phyloP scores from a whole-genome alignment of 2,888 invertebrate species.

The Cryptus viduatorius region DNA sequence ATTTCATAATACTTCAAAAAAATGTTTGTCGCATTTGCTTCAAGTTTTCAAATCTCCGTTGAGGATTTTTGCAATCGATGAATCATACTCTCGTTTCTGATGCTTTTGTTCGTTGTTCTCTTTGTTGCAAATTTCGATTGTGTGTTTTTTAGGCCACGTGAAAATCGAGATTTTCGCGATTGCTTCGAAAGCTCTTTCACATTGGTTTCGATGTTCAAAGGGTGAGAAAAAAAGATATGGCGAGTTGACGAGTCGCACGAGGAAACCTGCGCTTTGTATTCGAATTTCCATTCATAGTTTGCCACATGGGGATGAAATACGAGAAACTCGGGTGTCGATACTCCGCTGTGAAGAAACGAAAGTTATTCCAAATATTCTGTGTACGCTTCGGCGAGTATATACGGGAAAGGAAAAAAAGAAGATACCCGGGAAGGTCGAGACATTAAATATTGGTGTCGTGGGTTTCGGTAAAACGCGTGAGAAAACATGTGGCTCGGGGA shows the following conservation, averaged over 20 bases:
- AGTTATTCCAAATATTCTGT: slow-evolving; percentile 34
- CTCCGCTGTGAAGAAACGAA: slow-evolving; percentile 44
- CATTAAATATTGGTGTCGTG: background rate
- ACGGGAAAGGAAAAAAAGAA: background rate
- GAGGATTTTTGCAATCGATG: background rate
- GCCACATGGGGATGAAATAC: background rate
- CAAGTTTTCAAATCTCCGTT: background rate
- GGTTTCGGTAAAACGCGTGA: slow-evolving; percentile 66
- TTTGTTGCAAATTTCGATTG: background rate
- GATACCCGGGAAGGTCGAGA: background rate
- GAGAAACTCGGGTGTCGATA: too few species aligned
- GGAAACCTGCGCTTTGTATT: background rate
- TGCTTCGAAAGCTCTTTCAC: background rate
- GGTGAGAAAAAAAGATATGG: background rate
- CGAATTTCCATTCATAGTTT: background rate
- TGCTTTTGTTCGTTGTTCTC: background rate
- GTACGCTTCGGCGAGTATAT: background rate
- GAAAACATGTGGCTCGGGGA: slow-evolving; percentile 79
- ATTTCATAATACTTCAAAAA: background rate
- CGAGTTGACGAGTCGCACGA: background rate
- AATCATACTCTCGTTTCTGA: background rate
- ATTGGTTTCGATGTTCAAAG: background rate
- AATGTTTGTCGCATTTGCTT: too few species aligned
- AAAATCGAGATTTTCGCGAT: background rate
- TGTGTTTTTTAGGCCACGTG: background rate